A percentile compares a stretch with the other conserved stretches of the same genome.
Evolutionary conservation across 1,140 invertebrate species (phyloP).

Genomic region (Megathymus violae): DNA sequence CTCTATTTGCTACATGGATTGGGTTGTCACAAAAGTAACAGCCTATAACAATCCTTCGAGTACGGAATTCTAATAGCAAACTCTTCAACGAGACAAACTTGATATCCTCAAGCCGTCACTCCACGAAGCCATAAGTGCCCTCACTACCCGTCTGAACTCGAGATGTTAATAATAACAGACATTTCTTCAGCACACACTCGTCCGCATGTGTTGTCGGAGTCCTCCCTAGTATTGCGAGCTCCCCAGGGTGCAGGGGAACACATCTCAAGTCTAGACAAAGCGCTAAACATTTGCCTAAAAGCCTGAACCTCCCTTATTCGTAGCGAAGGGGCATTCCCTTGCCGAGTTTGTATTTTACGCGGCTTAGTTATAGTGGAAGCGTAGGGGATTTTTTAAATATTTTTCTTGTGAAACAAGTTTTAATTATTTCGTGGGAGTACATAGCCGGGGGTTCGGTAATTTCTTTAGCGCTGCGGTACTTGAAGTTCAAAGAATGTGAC

Average conservation of each 20-base stretch:
- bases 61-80: background rate
- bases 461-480: background rate
- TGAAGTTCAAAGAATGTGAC: slow-evolving; percentile 3
- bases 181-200: slow-evolving; percentile 29
- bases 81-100: background rate
- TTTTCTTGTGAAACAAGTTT: slow-evolving; percentile 11
- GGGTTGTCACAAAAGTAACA: background rate
- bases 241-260: slow-evolving; percentile 22
- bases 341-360: slow-evolving; percentile 17
- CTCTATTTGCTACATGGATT: too few species aligned
- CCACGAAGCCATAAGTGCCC: slow-evolving; percentile 10
- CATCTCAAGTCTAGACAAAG: slow-evolving; percentile 39
- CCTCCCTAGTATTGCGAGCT: slow-evolving; percentile 17
- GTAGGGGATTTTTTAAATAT: slow-evolving; percentile 9
- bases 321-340: slow-evolving; percentile 11
- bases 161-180: slow-evolving; percentile 33
- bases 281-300: slow-evolving; percentile 46
- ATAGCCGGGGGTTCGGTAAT: background rate
- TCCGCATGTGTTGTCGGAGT: slow-evolving; percentile 14
- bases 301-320: slow-evolving; percentile 33
- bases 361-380: slow-evolving; percentile 21
- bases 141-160: slow-evolving; percentile 9
- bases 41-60: background rate
- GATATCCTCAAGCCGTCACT: slow-evolving; percentile 11
- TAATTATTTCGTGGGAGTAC: slow-evolving; percentile 13